Percentiles rank a stretch among this genome's conserved stretches.
These are phyloP conservation scores for Tragelaphus buxtoni DNA, from an alignment of 2,113 vertebrate genomes.

Conservation along the genomic window DNA sequence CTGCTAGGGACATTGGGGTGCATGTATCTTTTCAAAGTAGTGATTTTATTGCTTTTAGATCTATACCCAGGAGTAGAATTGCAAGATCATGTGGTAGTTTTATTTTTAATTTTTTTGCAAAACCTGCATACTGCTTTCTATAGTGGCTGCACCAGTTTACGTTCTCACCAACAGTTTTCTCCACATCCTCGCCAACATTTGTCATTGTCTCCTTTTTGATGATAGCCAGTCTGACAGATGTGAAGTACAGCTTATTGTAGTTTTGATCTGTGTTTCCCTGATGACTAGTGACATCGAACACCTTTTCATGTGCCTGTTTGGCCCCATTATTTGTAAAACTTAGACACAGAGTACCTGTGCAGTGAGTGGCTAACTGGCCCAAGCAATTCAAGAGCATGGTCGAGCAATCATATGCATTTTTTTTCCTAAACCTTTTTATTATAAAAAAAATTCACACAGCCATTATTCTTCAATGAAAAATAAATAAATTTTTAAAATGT, in stretches of 20 bases:
- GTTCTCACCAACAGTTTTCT: background rate
- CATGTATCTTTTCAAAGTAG: background rate
- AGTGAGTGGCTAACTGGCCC: background rate
- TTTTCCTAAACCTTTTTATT: background rate
- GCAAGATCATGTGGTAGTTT: background rate
- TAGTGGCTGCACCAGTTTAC: background rate
- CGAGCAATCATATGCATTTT: background rate
- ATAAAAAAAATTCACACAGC: background rate
- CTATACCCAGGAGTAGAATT: background rate
- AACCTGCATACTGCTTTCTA: background rate
- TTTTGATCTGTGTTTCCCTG: background rate
- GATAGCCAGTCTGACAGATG: background rate
- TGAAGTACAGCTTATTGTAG: background rate
- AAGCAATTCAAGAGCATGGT: background rate
- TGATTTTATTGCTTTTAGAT: background rate
- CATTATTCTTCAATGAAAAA: background rate
- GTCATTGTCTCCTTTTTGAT: background rate
- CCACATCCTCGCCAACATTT: background rate
- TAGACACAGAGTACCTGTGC: background rate
- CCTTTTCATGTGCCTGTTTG: background rate
- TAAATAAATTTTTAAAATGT: background rate
- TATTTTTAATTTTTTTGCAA: background rate
- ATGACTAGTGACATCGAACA: background rate
- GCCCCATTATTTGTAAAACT: background rate
- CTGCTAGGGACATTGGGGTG: background rate